Evolutionary conservation across 1,140 invertebrate genomes (phyloP).

Genomic region (Aphis craccivora): DNA sequence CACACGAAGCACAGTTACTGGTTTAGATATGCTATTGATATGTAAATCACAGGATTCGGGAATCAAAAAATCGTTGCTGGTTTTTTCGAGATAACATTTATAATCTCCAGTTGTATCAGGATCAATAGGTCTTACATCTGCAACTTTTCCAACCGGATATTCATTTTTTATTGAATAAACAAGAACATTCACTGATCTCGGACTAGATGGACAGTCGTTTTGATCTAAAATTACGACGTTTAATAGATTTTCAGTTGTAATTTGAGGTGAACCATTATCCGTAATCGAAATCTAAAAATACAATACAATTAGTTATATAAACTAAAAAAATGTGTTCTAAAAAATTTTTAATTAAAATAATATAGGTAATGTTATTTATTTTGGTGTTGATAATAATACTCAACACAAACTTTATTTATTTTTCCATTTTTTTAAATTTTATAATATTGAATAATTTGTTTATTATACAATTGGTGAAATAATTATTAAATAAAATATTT

Average conservation of each 20-base stretch:
- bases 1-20: conserved; percentile 77
- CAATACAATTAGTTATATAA: not conserved
- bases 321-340: not conserved
- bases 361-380: not conserved
- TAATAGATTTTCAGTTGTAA: conserved; percentile 80
- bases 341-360: not conserved
- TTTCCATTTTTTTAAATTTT: too few relatives aligned
- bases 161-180: conserved; percentile 80
- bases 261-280: conserved; percentile 85
- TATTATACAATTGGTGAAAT: too few relatives aligned
- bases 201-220: conserved; percentile 89
- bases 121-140: conserved; percentile 90
- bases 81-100: conserved; percentile 76
- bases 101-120: conserved; percentile 87
- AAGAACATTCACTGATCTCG: conserved; percentile 81
- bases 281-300: conserved; percentile 77
- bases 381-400: not conserved
- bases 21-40: conserved; percentile 71
- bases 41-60: conserved; percentile 81
- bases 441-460: too few relatives aligned
- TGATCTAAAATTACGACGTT: conserved; percentile 83
- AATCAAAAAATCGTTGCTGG: conserved; percentile 64
- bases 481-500: too few relatives aligned
- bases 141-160: conserved; percentile 79
- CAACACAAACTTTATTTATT: too few relatives aligned